These are phyloP conservation scores for Pissodes strobi DNA, from an alignment of 1,140 invertebrate genomes.

Conservation along the genomic window DNA sequence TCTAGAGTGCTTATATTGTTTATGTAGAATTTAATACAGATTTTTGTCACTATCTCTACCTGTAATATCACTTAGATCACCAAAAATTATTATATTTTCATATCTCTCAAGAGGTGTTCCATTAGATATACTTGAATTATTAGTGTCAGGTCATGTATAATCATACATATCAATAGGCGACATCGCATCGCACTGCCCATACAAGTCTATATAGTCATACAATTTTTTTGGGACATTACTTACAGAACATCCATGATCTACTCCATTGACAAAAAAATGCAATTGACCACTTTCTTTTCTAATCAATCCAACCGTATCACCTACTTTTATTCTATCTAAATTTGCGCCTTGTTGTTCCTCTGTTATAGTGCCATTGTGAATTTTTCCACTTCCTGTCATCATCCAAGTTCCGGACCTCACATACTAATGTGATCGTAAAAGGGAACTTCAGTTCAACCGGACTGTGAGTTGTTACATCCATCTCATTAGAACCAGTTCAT, in stretches of 20 bases:
- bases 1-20: too few species aligned
- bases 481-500: slow-evolving; percentile 96
- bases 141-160: slow-evolving; percentile 70
- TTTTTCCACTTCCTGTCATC: slow-evolving; percentile 95
- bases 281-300: slow-evolving; percentile 83
- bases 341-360: slow-evolving; percentile 93
- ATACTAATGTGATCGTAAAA: slow-evolving; percentile 95
- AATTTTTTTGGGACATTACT: slow-evolving; percentile 84
- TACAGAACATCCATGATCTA: slow-evolving; percentile 90
- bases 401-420: slow-evolving; percentile 92
- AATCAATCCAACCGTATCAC: slow-evolving; percentile 89
- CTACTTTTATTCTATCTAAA: slow-evolving; percentile 83
- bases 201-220: slow-evolving; percentile 91
- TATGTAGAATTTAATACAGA: too few species aligned
- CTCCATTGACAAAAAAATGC: slow-evolving; percentile 90
- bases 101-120: too few species aligned
- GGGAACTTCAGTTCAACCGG: slow-evolving; percentile 89
- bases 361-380: slow-evolving; percentile 91
- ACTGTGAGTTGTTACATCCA: slow-evolving; percentile 90
- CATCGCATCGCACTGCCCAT: slow-evolving; percentile 91
- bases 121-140: slow-evolving; percentile 74
- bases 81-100: too few species aligned
- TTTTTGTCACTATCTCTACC: too few species aligned
- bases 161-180: slow-evolving; percentile 80
- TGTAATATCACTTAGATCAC: too few species aligned